Percentiles rank a stretch among this genome's conserved stretches.
phyloP scores from a whole-genome alignment of 2,797 vertebrate species.

The Dendrocincla tyrannina region DNA sequence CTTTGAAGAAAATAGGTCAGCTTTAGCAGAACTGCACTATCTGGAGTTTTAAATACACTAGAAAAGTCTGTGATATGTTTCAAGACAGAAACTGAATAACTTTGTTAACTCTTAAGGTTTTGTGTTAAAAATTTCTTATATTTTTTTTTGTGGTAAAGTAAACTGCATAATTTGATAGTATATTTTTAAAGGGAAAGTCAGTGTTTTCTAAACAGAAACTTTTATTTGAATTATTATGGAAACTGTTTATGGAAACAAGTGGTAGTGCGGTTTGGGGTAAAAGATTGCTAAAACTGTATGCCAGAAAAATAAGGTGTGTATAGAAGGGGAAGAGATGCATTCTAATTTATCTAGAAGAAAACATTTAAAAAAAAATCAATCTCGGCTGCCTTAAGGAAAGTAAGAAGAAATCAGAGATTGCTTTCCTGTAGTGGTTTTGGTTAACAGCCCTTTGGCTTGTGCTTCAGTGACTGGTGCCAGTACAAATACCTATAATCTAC shows the following conservation, averaged over 20 bases:
- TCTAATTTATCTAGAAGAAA: slow-evolving; percentile 5
- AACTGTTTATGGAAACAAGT: not conserved
- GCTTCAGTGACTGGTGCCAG: not conserved
- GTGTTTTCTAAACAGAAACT: not conserved
- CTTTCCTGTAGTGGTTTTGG: slow-evolving; percentile 45
- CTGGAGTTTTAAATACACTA: not conserved
- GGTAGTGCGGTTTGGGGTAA: not conserved
- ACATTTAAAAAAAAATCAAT: not conserved
- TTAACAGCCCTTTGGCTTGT: slow-evolving; percentile 26
- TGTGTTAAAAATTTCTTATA: not conserved
- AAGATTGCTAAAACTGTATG: not conserved
- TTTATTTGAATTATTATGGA: not conserved
- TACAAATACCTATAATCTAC: slow-evolving; percentile 40
- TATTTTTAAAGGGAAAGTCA: not conserved
- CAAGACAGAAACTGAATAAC: not conserved
- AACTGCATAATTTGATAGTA: not conserved
- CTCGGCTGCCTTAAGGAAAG: slow-evolving; percentile 6
- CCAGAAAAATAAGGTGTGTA: not conserved
- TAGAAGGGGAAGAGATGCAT: not conserved
- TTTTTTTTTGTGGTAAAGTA: not conserved
- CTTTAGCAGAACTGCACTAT: slow-evolving; percentile 16
- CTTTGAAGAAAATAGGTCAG: slow-evolving; percentile 38
- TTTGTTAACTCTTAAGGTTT: not conserved
- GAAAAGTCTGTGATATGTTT: not conserved
- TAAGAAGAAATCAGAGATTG: slow-evolving; percentile 29